These are phyloP conservation scores for Pseudachorutes palmiensis DNA, from an alignment of 1,140 invertebrate species.

Conservation along the genomic window DNA sequence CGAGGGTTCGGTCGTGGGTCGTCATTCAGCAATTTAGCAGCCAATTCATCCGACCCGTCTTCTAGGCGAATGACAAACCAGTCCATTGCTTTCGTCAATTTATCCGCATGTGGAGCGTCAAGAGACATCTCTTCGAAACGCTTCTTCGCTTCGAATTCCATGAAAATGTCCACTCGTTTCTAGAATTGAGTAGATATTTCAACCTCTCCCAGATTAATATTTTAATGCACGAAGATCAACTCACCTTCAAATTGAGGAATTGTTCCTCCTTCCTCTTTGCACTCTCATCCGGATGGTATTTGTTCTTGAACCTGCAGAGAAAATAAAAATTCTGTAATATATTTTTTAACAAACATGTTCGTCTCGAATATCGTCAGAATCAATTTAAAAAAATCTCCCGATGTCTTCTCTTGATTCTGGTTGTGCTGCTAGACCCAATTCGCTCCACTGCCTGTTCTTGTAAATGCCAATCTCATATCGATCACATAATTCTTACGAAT, in stretches of 20 bases:
- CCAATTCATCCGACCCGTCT: conserved; percentile 81
- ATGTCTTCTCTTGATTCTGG: too few species aligned
- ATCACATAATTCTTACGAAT: too few species aligned
- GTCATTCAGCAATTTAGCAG: conserved; percentile 45
- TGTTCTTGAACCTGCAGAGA: conserved; percentile 81
- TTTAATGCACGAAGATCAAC: too few species aligned
- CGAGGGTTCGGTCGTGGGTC: conserved; percentile 12
- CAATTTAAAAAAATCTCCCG: background rate
- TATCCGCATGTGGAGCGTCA: conserved; percentile 79
- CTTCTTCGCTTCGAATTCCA: conserved; percentile 67
- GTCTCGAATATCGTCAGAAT: background rate
- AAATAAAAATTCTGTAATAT: background rate
- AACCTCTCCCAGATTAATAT: too few species aligned
- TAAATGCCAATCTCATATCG: too few species aligned
- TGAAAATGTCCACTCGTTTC: conserved; percentile 83
- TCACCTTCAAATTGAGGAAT: conserved; percentile 68
- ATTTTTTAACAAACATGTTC: background rate
- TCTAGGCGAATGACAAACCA: conserved; percentile 94
- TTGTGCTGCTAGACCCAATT: too few species aligned
- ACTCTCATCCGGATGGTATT: conserved; percentile 96
- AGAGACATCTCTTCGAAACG: conserved; percentile 69
- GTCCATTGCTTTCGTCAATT: conserved; percentile 81
- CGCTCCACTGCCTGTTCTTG: too few species aligned
- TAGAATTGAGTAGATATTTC: too few species aligned
- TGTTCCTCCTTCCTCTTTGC: conserved; percentile 84